phyloP scores from a whole-genome alignment of 2,113 vertebrate species.

The Poicephalus meyeri region DNA sequence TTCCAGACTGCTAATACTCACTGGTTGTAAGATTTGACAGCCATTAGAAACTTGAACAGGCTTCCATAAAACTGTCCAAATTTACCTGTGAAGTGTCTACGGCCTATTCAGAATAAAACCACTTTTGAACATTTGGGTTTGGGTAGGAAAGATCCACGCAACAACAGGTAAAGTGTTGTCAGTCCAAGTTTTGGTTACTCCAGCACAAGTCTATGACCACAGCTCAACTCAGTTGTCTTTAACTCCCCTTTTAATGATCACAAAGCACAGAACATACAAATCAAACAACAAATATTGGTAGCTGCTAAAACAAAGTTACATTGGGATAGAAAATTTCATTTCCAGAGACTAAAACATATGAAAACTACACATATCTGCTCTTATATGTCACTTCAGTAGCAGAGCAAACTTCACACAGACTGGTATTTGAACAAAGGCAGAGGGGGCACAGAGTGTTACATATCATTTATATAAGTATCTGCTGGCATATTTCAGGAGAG shows the following conservation, averaged over 20 bases:
- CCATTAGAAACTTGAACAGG: background rate
- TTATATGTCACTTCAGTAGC: background rate
- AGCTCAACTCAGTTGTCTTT: background rate
- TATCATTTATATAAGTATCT: conserved; percentile 42
- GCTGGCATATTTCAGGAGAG: conserved; percentile 57
- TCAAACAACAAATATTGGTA: background rate
- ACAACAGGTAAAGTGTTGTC: background rate
- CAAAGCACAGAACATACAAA: background rate
- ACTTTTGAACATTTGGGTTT: background rate
- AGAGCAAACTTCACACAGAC: background rate
- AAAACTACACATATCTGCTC: background rate
- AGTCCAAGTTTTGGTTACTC: background rate
- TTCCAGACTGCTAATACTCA: background rate
- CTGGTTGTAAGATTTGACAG: background rate
- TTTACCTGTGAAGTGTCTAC: background rate
- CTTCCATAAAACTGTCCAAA: background rate
- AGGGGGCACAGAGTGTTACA: background rate
- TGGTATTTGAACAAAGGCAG: conserved; percentile 6
- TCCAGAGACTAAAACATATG: background rate
- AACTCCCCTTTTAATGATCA: background rate
- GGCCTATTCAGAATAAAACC: background rate
- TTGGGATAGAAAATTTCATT: background rate
- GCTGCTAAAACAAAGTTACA: background rate
- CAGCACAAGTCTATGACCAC: background rate
- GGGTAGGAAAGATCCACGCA: background rate